Evolutionary conservation across 1,140 invertebrate species (phyloP), one percentile per base, ranked within the genome.

Genomic region (Scylla paramamosain): DNA sequence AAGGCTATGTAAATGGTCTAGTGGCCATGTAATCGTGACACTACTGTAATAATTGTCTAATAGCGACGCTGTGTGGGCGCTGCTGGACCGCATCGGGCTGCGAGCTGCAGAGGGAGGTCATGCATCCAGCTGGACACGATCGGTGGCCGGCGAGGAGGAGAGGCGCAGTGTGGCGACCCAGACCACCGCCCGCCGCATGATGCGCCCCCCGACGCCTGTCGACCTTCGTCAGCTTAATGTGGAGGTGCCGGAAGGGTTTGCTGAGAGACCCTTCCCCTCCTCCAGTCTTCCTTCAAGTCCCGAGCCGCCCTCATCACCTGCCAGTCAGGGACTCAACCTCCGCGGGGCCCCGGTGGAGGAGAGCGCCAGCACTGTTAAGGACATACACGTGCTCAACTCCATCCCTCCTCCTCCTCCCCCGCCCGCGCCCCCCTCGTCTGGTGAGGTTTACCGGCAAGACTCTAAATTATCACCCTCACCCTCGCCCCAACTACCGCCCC

Each of bases 1-100:
- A 48, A 4, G 46, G 14, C 46, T 59, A 12, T 59, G 10, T 59
- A 14, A 20, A 59, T 59, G 10, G 10, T 59, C 10, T 20, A 2
- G 52, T 59, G 52, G 16, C 10, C 0, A 59, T 59, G 52, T 59
- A 59, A 14, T 59, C 10, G 16, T 59, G 16, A 59, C 52, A 20
- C 10, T 59, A 59, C 16, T 59, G 12, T 59, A 59, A 59, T 59
- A 67, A 59, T 59, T 89, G 84, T 28, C 20, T 94, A n/a, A 45
- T 82, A 96, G 95, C 84, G 95, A 96, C 84, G 95, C 90, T 93
- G 93, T 96, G 29, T 96, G 95, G 95, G 45, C 83, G n/a, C 52
- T 95, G 39, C 52, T 96, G 39, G 95, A 96, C 32, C 90, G 95
- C 31, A 82, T 96, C 20, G 91, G 91, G 48, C 31, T 93, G 0